Evolutionary conservation across 92 coral and sea anemone genomes (phyloP), one percentile per base, ranked within the genome.

Genomic region (Meandrina meandrites): DNA sequence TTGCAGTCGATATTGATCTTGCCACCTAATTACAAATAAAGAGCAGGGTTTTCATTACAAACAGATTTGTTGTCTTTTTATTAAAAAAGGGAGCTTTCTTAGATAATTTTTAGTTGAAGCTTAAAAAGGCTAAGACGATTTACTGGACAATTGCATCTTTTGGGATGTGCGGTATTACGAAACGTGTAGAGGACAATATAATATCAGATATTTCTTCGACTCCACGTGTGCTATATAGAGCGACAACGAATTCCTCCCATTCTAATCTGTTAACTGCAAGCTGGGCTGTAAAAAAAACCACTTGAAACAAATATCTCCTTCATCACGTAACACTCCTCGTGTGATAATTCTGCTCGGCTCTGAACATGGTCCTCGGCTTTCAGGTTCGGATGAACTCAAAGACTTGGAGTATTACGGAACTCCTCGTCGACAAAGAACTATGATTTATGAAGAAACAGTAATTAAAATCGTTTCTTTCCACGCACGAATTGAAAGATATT

Each of bases 151-250:
- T 27, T 27, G 3, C 16, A 30, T 27, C 28, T 37, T 37, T 28
- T 34, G 12, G 28, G 68, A 57, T 8, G 22, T 9, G 51, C 31
- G 15, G 51, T 7, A 73, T 40, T 22, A 40, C 50, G 24, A 1
- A 36, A 17, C 17, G n/a, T 35, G 48, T 35, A 5, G 21, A 35
- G 5, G 48, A 19, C 48, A 73, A 40, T 35, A 18, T 73, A 19
- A 35, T 13, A 73, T 73, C 78, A 73, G 76, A 71, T 35, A 71
- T 15, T n/a, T n/a, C n/a, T n/a, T n/a, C n/a, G n/a, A n/a, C n/a
- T n/a, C n/a, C n/a, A 70, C 21, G 47, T 32, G 40, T 71, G 5
- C 76, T 8, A 71, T 71, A 71, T 71, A 18, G 24, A 12, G n/a
- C 11, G 15, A 3, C 10, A 35, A 31, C 9, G n/a, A 28, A 66